Evolutionary conservation across 2,113 vertebrate species (phyloP).

Genomic region (Gambusia holbrooki): DNA sequence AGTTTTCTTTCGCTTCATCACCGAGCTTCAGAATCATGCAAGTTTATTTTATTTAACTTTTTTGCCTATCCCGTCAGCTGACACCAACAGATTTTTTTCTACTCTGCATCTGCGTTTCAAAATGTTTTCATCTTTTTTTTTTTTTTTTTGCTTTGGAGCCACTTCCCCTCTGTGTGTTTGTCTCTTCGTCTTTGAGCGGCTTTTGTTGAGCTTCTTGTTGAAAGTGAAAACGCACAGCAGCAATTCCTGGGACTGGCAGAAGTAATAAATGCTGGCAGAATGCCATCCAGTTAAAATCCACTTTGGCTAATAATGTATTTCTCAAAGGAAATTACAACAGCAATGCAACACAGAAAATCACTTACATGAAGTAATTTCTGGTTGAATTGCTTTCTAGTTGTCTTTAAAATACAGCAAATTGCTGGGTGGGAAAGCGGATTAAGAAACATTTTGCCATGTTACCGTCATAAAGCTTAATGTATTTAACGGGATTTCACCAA

Average conservation of each 20-base stretch:
- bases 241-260: conserved; percentile 21
- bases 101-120: conserved; percentile 20
- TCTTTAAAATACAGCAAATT: conserved; percentile 3
- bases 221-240: conserved; percentile 27
- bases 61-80: conserved; percentile 32
- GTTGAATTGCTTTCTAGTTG: conserved; percentile 11
- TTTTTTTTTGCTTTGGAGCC: conserved; percentile 9
- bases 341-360: conserved; percentile 22
- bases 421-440: conserved; percentile 14
- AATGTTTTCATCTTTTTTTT: conserved; percentile 16
- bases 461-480: neutral
- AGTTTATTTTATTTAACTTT: conserved; percentile 11
- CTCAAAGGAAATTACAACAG: conserved; percentile 25
- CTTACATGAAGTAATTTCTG: conserved; percentile 10
- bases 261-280: conserved; percentile 45
- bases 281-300: conserved; percentile 33
- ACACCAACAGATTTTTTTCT: conserved; percentile 6
- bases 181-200: conserved; percentile 16
- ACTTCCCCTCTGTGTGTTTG: conserved; percentile 12
- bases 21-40: conserved; percentile 11
- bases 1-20: conserved; percentile 34
- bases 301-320: conserved; percentile 26
- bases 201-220: conserved; percentile 2
- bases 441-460: neutral
- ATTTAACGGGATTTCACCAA: neutral